These are phyloP conservation scores for Clanis bilineata DNA, from an alignment of 2,888 invertebrate species.

Conservation along the genomic window DNA sequence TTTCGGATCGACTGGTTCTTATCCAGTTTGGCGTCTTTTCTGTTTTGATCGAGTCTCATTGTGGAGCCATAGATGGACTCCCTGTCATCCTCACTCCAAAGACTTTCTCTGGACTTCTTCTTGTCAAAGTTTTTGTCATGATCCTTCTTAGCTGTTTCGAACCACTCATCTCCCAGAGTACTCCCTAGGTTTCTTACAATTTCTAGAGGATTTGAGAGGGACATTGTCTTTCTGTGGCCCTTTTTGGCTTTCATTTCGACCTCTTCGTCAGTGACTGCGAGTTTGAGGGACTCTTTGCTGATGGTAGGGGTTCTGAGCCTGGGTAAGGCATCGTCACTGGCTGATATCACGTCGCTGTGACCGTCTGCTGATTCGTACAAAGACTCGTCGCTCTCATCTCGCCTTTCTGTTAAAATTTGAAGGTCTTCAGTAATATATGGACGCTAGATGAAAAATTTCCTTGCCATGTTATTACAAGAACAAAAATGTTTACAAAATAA, in stretches of 20 bases:
- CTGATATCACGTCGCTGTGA: slow-evolving; percentile 72
- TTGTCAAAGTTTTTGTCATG: slow-evolving; percentile 65
- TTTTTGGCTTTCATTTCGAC: slow-evolving; percentile 61
- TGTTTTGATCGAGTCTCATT: slow-evolving; percentile 60
- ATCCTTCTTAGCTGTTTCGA: slow-evolving; percentile 65
- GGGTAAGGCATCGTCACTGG: slow-evolving; percentile 69
- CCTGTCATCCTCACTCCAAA: slow-evolving; percentile 76
- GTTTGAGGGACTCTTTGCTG: slow-evolving; percentile 74
- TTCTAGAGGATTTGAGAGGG: slow-evolving; percentile 74
- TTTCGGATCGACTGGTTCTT: slow-evolving; percentile 63
- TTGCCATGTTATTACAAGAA: slow-evolving; percentile 40
- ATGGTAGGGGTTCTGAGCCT: slow-evolving; percentile 70
- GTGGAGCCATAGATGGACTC: slow-evolving; percentile 70
- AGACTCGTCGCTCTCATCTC: slow-evolving; percentile 77
- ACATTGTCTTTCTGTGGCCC: slow-evolving; percentile 76
- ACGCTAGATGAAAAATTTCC: slow-evolving; percentile 30
- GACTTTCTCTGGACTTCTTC: slow-evolving; percentile 73
- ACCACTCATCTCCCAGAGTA: slow-evolving; percentile 59
- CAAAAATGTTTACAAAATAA: neutral
- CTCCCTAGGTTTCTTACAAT: slow-evolving; percentile 67
- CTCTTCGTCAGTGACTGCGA: slow-evolving; percentile 76
- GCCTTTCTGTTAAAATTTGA: slow-evolving; percentile 60
- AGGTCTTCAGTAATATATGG: slow-evolving; percentile 24
- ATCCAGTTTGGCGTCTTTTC: slow-evolving; percentile 71
- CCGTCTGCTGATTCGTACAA: slow-evolving; percentile 76